Evolutionary conservation across 1,140 invertebrate genomes (phyloP), one percentile per base, ranked within the genome.

Genomic region (Trichogramma pretiosum): DNA sequence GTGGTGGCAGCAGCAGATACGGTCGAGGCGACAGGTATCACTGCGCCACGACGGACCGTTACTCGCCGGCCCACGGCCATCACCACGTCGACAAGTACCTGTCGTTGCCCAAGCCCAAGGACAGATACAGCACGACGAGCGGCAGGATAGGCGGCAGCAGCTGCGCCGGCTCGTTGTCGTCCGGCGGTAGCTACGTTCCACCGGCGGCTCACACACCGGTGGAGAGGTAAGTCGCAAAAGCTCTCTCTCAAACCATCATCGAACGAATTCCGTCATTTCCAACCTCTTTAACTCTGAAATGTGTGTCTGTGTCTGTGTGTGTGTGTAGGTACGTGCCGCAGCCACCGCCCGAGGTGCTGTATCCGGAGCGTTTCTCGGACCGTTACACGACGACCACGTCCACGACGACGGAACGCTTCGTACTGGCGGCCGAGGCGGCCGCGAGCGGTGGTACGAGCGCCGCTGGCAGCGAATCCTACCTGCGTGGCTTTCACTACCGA

Each of bases 151-250:
- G 63, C 53, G 72, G 63, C 53, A 68, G 63, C 56, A 73, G 61
- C 0, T 67, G 64, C 43, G 55, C 56, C 34, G 50, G 53, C 10
- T 68, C 67, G 22, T 49, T 52, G 5, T 52, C 64, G 5, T 53
- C 47, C 30, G 59, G 55, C 38, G 52, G 54, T 11, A 70, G 75
- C 36, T 82, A 82, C 48, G 74, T 81, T 46, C 79, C 79, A 2
- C 80, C 80, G 3, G 77, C 78, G 40, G 79, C 80, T 28, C 81
- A 83, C 61, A 78, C 79, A 48, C 81, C 81, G 7, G 80, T 83
- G 35, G 80, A 83, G 63, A 72, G 80, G 52, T 80, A 19, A 54
- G n/a, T 45, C 21, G 11, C 10, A 19, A 39, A 11, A 36, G 8
- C 16, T 36, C 8, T 8, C 14, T n/a, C 8, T 36, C 16, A 36